Evolutionary conservation across 2,888 invertebrate species (phyloP).

Genomic region (Caprella mutica): DNA sequence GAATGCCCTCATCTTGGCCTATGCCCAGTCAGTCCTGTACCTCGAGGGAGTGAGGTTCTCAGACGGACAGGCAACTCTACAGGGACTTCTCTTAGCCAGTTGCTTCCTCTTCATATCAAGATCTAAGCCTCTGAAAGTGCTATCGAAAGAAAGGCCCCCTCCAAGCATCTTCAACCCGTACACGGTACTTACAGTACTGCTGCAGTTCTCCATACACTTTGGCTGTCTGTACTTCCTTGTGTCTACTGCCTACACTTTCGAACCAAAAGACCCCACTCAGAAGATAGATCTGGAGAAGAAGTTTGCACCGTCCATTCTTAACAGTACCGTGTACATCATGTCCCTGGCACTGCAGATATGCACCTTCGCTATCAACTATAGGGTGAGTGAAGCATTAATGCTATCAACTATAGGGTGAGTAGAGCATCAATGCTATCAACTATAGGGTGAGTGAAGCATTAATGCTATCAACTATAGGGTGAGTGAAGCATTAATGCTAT

Average conservation of each 20-base stretch:
- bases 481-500: too few species aligned
- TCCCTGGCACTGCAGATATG: slow-evolving; percentile 94
- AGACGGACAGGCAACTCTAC: slow-evolving; percentile 93
- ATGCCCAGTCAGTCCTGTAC: slow-evolving; percentile 96
- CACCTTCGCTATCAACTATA: slow-evolving; percentile 97
- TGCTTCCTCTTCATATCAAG: slow-evolving; percentile 96
- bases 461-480: too few species aligned
- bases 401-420: too few species aligned
- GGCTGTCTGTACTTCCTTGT: slow-evolving; percentile 78
- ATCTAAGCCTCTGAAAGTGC: slow-evolving; percentile 70
- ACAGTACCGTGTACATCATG: slow-evolving; percentile 96
- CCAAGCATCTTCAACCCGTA: slow-evolving; percentile 98
- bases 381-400: too few species aligned
- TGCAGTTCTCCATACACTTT: slow-evolving; percentile 93
- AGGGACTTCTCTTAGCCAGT: slow-evolving; percentile 85
- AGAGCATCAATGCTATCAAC: too few species aligned
- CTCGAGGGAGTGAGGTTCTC: slow-evolving; percentile 96
- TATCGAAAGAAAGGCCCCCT: slow-evolving; percentile 87
- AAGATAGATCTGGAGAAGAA: slow-evolving; percentile 58
- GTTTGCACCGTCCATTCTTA: slow-evolving; percentile 86
- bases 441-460: too few species aligned
- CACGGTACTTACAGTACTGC: slow-evolving; percentile 84
- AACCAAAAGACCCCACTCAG: slow-evolving; percentile 46
- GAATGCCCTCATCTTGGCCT: slow-evolving; percentile 93
- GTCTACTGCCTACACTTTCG: slow-evolving; percentile 59